Conservation (phyloP, 2,888 invertebrate species). For the Trilocha varians region DNA sequence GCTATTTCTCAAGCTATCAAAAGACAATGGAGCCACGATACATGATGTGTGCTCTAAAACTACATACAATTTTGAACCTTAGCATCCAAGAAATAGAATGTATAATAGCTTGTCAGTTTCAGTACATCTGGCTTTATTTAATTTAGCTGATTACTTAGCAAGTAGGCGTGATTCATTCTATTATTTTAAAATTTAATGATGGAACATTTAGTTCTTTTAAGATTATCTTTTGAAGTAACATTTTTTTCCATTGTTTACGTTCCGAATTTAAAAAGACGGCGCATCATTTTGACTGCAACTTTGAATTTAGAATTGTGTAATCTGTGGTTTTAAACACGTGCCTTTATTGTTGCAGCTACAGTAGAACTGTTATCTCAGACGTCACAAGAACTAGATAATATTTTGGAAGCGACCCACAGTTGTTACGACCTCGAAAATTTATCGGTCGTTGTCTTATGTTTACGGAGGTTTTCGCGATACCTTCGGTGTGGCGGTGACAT, state of each 20-base stretch:
- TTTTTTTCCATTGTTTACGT: neutral
- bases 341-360: neutral
- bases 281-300: too few relatives aligned
- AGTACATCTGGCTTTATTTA: neutral
- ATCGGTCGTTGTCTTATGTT: conserved; percentile 58
- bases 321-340: too few relatives aligned
- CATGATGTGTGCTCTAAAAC: neutral
- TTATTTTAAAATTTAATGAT: neutral
- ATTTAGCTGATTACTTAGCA: neutral
- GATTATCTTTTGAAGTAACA: neutral
- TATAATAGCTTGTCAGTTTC: neutral
- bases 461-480: conserved; percentile 37
- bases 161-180: neutral
- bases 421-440: conserved; percentile 40
- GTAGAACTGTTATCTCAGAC: conserved; percentile 21
- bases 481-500: conserved; percentile 1
- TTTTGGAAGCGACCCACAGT: conserved; percentile 28
- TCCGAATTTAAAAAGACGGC: neutral
- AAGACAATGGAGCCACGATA: neutral
- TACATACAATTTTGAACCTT: neutral
- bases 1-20: neutral
- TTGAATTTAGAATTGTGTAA: too few relatives aligned
- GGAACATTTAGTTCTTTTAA: neutral
- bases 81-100: neutral
- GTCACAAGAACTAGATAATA: conserved; percentile 42